Evolutionary conservation across 1,140 invertebrate species (phyloP).

Genomic region (Cydia strobilella): DNA sequence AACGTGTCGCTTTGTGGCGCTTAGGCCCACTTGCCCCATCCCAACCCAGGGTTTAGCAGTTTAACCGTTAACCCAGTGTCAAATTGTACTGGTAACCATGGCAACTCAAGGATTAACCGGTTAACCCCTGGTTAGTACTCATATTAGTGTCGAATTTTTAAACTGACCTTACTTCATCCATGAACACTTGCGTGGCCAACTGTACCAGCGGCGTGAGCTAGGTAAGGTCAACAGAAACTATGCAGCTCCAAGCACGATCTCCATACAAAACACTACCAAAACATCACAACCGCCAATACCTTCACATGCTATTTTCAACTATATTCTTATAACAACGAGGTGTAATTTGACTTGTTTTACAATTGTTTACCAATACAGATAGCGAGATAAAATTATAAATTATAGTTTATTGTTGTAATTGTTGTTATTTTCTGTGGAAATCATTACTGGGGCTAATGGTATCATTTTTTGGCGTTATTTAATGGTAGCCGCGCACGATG

Average conservation of each 20-base stretch:
- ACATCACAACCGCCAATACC: slow-evolving; percentile 4
- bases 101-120: too few relatives aligned
- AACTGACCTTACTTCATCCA: not conserved
- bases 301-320: not conserved
- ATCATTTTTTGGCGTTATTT: slow-evolving; percentile 5
- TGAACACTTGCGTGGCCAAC: slow-evolving; percentile 38
- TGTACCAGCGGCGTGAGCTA: slow-evolving; percentile 59
- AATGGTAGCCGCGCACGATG: not conserved
- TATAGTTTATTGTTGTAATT: slow-evolving; percentile 29
- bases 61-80: too few relatives aligned
- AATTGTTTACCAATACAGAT: slow-evolving; percentile 21
- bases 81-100: too few relatives aligned
- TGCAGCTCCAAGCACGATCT: slow-evolving; percentile 60
- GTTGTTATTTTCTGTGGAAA: slow-evolving; percentile 25
- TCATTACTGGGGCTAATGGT: slow-evolving; percentile 27
- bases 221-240: slow-evolving; percentile 63
- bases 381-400: slow-evolving; percentile 26
- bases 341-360: not conserved
- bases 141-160: too few relatives aligned
- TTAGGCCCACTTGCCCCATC: too few relatives aligned
- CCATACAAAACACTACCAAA: slow-evolving; percentile 25
- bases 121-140: too few relatives aligned
- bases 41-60: too few relatives aligned
- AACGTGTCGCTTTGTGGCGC: too few relatives aligned
- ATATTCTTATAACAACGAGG: not conserved